Evolutionary conservation across 1,140 invertebrate species (phyloP).

Genomic region (Drosophila tsacasi): DNA sequence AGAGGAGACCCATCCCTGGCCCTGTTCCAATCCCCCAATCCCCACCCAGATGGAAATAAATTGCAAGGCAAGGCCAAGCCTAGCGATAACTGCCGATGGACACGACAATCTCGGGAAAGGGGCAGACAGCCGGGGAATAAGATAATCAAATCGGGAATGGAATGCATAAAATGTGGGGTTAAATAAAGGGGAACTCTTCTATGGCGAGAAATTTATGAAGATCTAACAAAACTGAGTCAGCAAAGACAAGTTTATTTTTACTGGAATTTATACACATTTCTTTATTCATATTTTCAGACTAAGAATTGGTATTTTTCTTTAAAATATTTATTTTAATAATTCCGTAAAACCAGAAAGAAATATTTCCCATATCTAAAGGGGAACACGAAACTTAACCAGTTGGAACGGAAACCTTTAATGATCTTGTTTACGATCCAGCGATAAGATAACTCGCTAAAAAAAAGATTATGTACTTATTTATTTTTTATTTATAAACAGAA

Average conservation of each 20-base stretch:
- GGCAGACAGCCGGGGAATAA: conserved; percentile 15
- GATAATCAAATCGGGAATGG: conserved; percentile 49
- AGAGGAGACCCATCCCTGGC: conserved; percentile 21
- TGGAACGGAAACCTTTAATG: conserved; percentile 1
- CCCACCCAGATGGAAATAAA: conserved; percentile 47
- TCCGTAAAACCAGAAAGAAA: background rate
- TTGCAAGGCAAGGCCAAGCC: conserved; percentile 68
- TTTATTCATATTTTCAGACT: background rate
- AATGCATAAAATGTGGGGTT: conserved; percentile 40
- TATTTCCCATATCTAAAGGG: background rate
- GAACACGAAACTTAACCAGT: background rate
- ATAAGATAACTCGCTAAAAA: conserved; percentile 7
- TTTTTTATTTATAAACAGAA: background rate
- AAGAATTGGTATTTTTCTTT: too few relatives aligned
- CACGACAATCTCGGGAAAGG: conserved; percentile 57
- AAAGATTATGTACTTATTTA: background rate
- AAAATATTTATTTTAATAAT: background rate
- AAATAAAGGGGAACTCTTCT: conserved; percentile 2
- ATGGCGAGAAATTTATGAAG: background rate
- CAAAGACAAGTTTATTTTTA: background rate
- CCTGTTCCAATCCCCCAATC: conserved; percentile 17
- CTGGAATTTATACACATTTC: background rate
- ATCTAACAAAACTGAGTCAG: conserved; percentile 12
- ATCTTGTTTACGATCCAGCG: background rate
- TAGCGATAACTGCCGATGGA: conserved; percentile 73